Conservation (phyloP, 2,797 vertebrate species). For the Botia kubotai region DNA sequence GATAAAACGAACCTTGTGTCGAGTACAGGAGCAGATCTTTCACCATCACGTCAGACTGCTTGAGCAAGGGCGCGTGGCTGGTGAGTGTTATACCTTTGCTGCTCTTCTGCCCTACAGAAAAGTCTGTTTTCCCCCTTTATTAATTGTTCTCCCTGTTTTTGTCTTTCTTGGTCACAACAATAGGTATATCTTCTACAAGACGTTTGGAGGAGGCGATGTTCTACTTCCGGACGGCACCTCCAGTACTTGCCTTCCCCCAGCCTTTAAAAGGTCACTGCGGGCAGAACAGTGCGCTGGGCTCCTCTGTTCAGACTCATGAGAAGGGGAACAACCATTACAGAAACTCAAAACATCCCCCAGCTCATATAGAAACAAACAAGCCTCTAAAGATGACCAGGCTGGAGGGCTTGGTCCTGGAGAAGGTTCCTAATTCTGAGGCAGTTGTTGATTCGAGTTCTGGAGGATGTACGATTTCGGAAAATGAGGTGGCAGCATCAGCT, state of each 20-base stretch:
- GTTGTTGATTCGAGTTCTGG: neutral
- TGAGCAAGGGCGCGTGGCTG: constrained; percentile 86
- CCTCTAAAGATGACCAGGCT: constrained; percentile 55
- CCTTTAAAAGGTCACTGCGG: constrained; percentile 53
- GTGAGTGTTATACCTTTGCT: constrained; percentile 71
- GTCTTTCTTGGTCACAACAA: constrained; percentile 14
- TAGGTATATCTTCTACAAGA: constrained; percentile 58
- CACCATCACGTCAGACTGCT: constrained; percentile 86
- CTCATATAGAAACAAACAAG: constrained; percentile 72
- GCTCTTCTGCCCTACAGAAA: neutral
- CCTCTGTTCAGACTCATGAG: constrained; percentile 34
- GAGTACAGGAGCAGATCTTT: constrained; percentile 96
- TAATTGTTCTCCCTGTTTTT: neutral
- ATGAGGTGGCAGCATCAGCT: neutral
- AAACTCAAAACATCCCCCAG: constrained; percentile 18
- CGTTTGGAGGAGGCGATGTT: constrained; percentile 63
- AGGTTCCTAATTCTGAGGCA: constrained; percentile 27
- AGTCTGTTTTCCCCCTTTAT: neutral
- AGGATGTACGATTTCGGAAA: neutral
- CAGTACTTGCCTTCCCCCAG: constrained; percentile 40
- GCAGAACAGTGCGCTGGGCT: constrained; percentile 38
- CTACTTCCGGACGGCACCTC: constrained; percentile 55
- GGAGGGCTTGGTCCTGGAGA: constrained; percentile 18
- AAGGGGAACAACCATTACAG: constrained; percentile 27
- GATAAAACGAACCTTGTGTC: constrained; percentile 94